Evolutionary conservation across 23 tunicate species (phyloP), one percentile per base, ranked within the genome.

Genomic region (Ciona savignyi): DNA sequence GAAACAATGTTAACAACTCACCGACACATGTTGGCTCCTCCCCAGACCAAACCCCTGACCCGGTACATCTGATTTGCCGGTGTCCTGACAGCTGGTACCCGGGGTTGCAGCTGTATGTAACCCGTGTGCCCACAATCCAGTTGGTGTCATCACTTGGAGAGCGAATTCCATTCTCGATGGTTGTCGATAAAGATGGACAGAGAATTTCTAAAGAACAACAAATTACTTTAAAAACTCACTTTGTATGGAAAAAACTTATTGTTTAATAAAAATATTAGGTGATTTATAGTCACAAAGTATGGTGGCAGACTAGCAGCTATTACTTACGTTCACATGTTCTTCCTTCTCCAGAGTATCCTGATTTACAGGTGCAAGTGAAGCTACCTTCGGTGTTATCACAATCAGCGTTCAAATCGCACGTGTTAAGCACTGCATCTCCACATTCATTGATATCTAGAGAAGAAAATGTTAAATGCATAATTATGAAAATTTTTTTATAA

Each of bases 351-450:
- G 56, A 42, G 15, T 42, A 42, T 42, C 15, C 11, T 6, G 56
- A 11, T 4, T 32, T 68, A 62, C 78, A 78, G 32, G 65, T 62
- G 65, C 90, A 78, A 9, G 34, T 32, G 60, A 60, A 51, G 34
- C 77, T 70, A 25, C 83, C 83, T 51, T 48, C 79, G 1, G 83
- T 71, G 56, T 84, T 84, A 0, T 70, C 72, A 63, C 90, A 84
- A 1, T 21, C 4, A 1, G 90, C 90, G 30, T 74, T 26, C 31
- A 69, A 62, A 22, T 34, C 67, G 33, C 79, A 73, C 0, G 80
- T 60, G 28, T 66, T 30, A 25, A 42, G 22, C 30, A 69, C 26
- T 3, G 73, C 49, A 28, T 71, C 63, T 25, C 20, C 2, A 48
- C 84, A 79, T 34, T 79, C 84, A 26, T 79, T 61, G n/a, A 71